A percentile compares a stretch with the other conserved stretches of the same genome.
Conservation (phyloP, 2,888 invertebrate species). For the Drosophila cognata region DNA sequence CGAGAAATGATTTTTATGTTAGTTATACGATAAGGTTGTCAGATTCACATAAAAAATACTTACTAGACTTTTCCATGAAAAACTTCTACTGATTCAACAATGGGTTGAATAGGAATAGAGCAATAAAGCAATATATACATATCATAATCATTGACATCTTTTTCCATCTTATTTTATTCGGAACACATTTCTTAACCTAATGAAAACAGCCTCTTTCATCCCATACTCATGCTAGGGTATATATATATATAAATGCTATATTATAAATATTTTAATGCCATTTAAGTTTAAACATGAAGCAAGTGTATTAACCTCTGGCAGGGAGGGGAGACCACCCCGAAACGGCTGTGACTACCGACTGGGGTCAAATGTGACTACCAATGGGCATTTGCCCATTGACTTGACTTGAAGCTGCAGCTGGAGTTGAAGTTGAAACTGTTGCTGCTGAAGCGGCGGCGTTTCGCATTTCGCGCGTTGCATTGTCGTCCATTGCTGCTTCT, state of each 20-base stretch:
- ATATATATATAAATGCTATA: slow-evolving; percentile 57
- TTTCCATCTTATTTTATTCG: background rate
- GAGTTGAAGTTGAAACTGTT: slow-evolving; percentile 2
- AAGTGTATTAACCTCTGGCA: slow-evolving; percentile 70
- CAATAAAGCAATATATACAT: too few relatives aligned
- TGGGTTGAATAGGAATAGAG: background rate
- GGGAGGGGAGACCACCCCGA: slow-evolving; percentile 53
- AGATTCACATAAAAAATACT: background rate
- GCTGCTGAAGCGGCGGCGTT: slow-evolving; percentile 48
- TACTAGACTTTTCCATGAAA: background rate
- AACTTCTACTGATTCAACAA: background rate
- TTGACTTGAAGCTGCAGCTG: slow-evolving; percentile 34
- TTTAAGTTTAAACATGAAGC: slow-evolving; percentile 77
- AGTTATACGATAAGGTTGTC: background rate
- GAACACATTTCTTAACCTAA: background rate
- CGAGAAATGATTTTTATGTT: background rate
- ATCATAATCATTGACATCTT: background rate
- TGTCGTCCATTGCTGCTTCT: slow-evolving; percentile 17
- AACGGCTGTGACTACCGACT: slow-evolving; percentile 51
- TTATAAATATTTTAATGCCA: slow-evolving; percentile 80
- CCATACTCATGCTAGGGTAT: slow-evolving; percentile 12
- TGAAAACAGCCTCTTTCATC: background rate
- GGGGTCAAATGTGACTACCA: slow-evolving; percentile 55
- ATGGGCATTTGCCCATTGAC: slow-evolving; percentile 29
- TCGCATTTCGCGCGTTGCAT: slow-evolving; percentile 70